Evolutionary conservation across 2,888 invertebrate species (phyloP), one percentile per base, ranked within the genome.

Genomic region (Megamerina dolium): DNA sequence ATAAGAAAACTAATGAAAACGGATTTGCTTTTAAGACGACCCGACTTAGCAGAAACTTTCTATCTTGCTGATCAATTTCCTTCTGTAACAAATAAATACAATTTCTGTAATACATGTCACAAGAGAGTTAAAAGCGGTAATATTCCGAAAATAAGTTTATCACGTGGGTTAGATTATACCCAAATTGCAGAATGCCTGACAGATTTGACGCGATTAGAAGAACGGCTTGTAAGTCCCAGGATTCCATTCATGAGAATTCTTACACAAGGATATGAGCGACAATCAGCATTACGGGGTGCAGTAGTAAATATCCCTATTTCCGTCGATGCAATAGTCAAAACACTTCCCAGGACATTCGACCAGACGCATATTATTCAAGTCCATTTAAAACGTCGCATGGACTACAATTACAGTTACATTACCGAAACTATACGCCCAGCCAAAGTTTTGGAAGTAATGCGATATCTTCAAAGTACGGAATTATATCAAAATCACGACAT

Each of bases 181-280:
- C 34, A 30, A 17, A 31, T 37, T 32, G 29, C 41, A 13, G 13
- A 32, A 5, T 18, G 35, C 4, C 31, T 46, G 1, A 29, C 37
- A 23, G 35, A 34, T n/a, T 30, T 46, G 10, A 41, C 38, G 2
- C 17, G 30, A 14, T 30, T 42, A 17, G 42, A 42, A 18, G 41
- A 46, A 38, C 37, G 41, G n/a, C 34, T 46, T 34, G 41, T 46
- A 1, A 34, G 35, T 1, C 46, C 46, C 5, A 42, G 39, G 39
- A 35, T 39, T 26, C 39, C 46, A 2, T 46, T 46, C 17, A 46
- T 46, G 39, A 34, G 38, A 6, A 42, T 46, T 30, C 41, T 41
- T 23, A 39, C 39, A 26, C 32, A 42, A 16, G 31, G 32, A 19
- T 46, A 46, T 16, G 39, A 39, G n/a, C 10, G 21, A 2, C 21